Evolutionary conservation across 1,140 invertebrate species (phyloP).

Genomic region (Sweltsa coloradensis): DNA sequence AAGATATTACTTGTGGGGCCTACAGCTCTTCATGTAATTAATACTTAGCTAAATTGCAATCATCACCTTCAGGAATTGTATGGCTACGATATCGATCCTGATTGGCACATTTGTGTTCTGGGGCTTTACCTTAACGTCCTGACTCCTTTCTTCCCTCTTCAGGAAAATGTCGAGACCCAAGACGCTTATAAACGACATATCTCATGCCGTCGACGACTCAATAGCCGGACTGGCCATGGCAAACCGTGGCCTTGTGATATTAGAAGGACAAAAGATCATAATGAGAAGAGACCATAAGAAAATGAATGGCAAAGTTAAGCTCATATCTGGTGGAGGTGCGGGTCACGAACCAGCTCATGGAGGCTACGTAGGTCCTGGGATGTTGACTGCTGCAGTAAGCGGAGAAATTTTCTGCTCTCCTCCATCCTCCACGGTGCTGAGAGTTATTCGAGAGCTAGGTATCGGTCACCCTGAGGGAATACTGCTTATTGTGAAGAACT

Average conservation of each 20-base stretch:
- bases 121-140: too few species aligned
- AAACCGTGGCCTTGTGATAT: slow-evolving; percentile 32
- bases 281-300: slow-evolving; percentile 30
- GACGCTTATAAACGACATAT: slow-evolving; percentile 33
- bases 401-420: slow-evolving; percentile 48
- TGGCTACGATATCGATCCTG: too few species aligned
- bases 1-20: too few species aligned
- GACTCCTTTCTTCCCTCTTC: too few species aligned
- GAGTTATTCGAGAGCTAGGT: slow-evolving; percentile 36
- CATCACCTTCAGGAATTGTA: too few species aligned
- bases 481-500: slow-evolving; percentile 46
- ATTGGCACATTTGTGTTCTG: too few species aligned
- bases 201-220: slow-evolving; percentile 35
- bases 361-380: slow-evolving; percentile 53
- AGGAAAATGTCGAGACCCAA: slow-evolving; percentile 19
- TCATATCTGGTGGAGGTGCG: slow-evolving; percentile 51
- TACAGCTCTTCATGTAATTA: too few species aligned
- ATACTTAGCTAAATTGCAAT: too few species aligned
- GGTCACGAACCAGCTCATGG: slow-evolving; percentile 52
- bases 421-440: slow-evolving; percentile 36
- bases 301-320: slow-evolving; percentile 33
- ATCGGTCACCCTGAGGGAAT: slow-evolving; percentile 29
- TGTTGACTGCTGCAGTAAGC: slow-evolving; percentile 50
- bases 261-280: slow-evolving; percentile 34
- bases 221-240: slow-evolving; percentile 34